Conservation (phyloP, 2,113 vertebrate species). For the Toxostoma redivivum region DNA sequence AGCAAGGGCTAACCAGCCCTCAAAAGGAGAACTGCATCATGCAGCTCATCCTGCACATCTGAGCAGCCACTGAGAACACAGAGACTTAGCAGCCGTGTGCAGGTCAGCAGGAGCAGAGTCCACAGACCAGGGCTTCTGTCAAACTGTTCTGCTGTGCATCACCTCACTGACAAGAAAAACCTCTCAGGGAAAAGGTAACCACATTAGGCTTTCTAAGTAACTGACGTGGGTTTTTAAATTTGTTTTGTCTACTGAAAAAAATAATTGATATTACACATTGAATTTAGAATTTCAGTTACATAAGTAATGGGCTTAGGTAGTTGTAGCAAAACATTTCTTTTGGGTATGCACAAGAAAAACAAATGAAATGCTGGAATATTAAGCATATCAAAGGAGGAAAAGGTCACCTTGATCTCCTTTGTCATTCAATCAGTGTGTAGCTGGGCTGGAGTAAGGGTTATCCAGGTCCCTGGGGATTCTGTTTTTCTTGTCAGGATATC, state of each 20-base stretch:
- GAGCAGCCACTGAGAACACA: fast-evolving
- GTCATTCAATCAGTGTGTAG: not conserved
- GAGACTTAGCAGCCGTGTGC: not conserved
- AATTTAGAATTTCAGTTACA: not conserved
- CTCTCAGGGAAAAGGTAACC: not conserved
- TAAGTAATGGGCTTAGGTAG: not conserved
- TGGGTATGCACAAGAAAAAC: not conserved
- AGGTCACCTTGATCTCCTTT: not conserved
- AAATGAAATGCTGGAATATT: not conserved
- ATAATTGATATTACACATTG: not conserved
- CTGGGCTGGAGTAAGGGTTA: not conserved
- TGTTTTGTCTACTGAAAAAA: not conserved
- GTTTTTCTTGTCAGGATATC: not conserved
- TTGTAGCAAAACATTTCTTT: not conserved
- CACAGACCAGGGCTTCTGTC: not conserved
- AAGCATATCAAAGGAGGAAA: not conserved
- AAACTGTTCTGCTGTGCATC: not conserved
- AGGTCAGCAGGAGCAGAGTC: not conserved
- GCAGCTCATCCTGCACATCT: not conserved
- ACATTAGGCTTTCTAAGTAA: not conserved
- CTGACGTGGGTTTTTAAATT: not conserved
- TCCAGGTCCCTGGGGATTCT: not conserved
- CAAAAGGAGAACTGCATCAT: not conserved
- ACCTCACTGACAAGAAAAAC: not conserved
- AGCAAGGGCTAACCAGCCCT: not conserved